Conservation (phyloP, 2,888 invertebrate genomes). For the Drosophila fulvimacula region DNA sequence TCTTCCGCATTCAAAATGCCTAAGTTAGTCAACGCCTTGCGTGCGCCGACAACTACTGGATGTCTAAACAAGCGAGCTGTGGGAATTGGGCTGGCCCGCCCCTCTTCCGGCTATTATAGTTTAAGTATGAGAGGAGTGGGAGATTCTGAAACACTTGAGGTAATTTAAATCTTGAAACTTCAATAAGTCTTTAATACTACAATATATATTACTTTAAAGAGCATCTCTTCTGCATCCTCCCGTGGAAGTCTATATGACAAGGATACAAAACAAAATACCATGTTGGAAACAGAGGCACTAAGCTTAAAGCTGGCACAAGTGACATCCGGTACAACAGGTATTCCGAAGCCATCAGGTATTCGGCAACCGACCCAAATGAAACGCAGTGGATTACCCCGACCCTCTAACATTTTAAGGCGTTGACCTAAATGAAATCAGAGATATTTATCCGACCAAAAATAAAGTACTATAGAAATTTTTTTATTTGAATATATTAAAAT, state of each 20-base stretch:
- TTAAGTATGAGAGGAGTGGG: slow-evolving; percentile 63
- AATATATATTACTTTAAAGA: slow-evolving; percentile 59
- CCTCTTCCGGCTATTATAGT: slow-evolving; percentile 84
- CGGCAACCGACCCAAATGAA: slow-evolving; percentile 82
- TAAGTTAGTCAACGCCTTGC: slow-evolving; percentile 79
- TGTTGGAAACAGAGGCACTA: slow-evolving; percentile 49
- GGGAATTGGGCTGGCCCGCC: slow-evolving; percentile 79
- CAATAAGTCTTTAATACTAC: background rate
- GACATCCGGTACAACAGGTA: slow-evolving; percentile 78
- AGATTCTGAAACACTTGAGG: slow-evolving; percentile 77
- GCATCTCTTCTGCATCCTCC: slow-evolving; percentile 83
- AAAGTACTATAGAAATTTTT: background rate
- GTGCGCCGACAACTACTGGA: slow-evolving; percentile 64
- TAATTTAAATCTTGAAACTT: slow-evolving; percentile 8
- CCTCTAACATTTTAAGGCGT: slow-evolving; percentile 80
- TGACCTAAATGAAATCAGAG: slow-evolving; percentile 45
- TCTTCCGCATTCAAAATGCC: slow-evolving; percentile 80
- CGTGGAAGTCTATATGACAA: slow-evolving; percentile 80
- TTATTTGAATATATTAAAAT: background rate
- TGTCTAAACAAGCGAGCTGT: slow-evolving; percentile 66
- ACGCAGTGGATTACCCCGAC: slow-evolving; percentile 84
- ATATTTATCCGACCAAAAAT: background rate
- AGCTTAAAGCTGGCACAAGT: slow-evolving; percentile 73
- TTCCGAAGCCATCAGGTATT: slow-evolving; percentile 83
- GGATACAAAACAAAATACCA: slow-evolving; percentile 42